Evolutionary conservation across 1,140 invertebrate genomes (phyloP), one percentile per base, ranked within the genome.

Genomic region (Drosophila nasuta): DNA sequence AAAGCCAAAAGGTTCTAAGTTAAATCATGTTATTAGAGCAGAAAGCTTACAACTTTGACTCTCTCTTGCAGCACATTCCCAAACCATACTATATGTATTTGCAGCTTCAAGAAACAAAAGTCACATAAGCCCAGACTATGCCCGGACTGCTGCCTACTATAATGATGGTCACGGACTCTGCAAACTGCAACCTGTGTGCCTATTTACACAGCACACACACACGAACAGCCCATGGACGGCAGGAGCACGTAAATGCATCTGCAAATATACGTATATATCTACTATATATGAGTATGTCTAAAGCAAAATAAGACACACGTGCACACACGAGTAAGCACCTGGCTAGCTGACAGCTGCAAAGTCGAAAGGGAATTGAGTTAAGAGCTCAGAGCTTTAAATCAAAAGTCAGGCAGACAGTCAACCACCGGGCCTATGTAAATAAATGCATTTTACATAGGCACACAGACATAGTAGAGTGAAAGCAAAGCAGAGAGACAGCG

Each of bases 361-460:
- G 46, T 71, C 66, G 60, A 58, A 77, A 75, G 79, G 77, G 83
- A 89, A 88, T 88, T 75, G 85, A 88, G 85, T 88, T 88, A 89
- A 74, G 68, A 70, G 75, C 71, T 64, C 86, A 87, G 77, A 79
- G 85, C 85, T 88, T 88, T 89, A 89, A 88, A 85, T 89, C 85
- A 89, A 89, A 88, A 89, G 83, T 88, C 83, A 88, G 58, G 46
- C 28, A 70, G 41, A 7, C 43, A 49, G 49, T 35, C 49, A 35
- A 41, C 11, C 49, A 56, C 66, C 72, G 46, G 77, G 85, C 85
- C 85, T 88, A 88, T 88, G 86, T 88, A 88, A 88, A 88, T 88
- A 88, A 81, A 89, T 89, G 85, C 83, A 89, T 78, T 89, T 83
- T 83, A 77, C 85, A 38, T 38, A 89, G 85, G 81, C 62, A 57